Conservation (phyloP, 2,113 vertebrate species). For the Oenanthe oenanthe region DNA sequence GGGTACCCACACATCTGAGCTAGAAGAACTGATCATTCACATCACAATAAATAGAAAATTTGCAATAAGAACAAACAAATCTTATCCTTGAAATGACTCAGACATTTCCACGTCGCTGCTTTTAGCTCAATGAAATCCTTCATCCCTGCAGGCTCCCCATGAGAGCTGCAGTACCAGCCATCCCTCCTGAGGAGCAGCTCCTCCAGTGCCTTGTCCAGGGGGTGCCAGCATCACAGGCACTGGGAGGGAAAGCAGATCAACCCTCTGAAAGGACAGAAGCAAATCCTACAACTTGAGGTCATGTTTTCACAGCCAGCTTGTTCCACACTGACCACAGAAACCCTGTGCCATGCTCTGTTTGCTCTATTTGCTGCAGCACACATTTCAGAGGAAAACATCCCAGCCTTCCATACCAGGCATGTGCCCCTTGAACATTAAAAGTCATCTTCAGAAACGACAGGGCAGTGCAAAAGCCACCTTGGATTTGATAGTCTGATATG, state of each 20-base stretch:
- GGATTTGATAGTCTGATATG: neutral
- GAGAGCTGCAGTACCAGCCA: neutral
- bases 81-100: neutral
- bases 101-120: neutral
- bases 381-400: neutral
- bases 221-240: neutral
- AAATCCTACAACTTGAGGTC: neutral
- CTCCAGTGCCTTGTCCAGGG: neutral
- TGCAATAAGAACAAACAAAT: neutral
- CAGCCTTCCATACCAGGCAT: fast-evolving
- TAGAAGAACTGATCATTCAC: neutral
- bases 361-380: fast-evolving
- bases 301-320: neutral
- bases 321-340: neutral
- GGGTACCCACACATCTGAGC: neutral
- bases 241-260: neutral
- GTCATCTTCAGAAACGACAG: neutral
- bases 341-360: neutral
- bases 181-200: neutral
- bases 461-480: neutral
- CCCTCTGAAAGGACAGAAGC: neutral
- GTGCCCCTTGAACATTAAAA: fast-evolving
- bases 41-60: neutral
- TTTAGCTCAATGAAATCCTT: neutral
- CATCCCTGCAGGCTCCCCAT: fast-evolving